Base-by-base conservation (phyloP, 1,140 invertebrate genomes). In the Galleria mellonella region DNA sequence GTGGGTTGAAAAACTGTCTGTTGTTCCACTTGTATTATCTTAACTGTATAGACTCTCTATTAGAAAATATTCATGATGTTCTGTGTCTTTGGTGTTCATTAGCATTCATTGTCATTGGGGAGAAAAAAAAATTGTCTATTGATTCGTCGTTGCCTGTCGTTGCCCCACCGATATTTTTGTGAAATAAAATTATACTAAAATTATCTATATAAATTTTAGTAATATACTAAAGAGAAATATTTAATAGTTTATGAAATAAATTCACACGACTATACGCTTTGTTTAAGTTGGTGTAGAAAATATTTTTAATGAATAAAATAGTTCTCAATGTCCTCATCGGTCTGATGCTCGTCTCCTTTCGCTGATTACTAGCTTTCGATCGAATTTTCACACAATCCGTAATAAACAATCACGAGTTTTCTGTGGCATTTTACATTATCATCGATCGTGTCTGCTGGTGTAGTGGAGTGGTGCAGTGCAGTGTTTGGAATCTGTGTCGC, bases 71-170 rank as follows among this genome's bases (percentile, higher is more conserved):
- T n/a, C n/a, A n/a, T n/a, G n/a, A n/a, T n/a, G n/a, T n/a, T n/a
- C n/a, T n/a, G n/a, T n/a, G n/a, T n/a, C n/a, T n/a, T n/a, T n/a
- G n/a, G n/a, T n/a, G n/a, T n/a, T n/a, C n/a, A n/a, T n/a, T n/a
- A n/a, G n/a, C n/a, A n/a, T 66, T 64, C 68, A 23, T 23, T 2
- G 17, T 23, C 6, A 23, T 6, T 3, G 17, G 17, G 59, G 68
- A 72, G 71, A 75, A 72, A 79, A 73, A 63, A 62, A 63, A 58
- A 58, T 82, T 81, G 77, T 84, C 81, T 84, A 84, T 84, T 83
- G 81, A 81, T 83, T 82, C 72, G 62, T 83, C 55, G 76, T 69
- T 72, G n/a, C n/a, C n/a, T 71, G 62, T 83, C 55, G 76, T 23
- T 23, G 76, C 74, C 81, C 75, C 76, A 84, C 77, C 76, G 77